Percentiles rank a stretch among this genome's conserved stretches.
Conservation (phyloP, 2,888 invertebrate genomes). For the Amphipoea lucens region DNA sequence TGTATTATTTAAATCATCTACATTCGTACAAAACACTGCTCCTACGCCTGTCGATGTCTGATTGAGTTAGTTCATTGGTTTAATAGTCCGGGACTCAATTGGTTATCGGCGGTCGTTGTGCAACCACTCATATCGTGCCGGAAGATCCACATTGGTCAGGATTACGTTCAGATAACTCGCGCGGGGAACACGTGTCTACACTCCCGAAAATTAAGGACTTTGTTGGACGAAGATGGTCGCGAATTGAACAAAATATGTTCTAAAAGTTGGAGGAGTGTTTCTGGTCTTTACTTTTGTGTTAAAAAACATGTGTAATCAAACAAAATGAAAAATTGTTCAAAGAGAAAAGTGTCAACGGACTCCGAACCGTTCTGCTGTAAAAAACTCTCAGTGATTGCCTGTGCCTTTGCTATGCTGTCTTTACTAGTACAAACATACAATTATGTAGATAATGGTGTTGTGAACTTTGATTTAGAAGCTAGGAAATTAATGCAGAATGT, state of each 20-base stretch:
- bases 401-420: slow-evolving; percentile 81
- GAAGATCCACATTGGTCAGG: slow-evolving; percentile 84
- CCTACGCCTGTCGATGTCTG: slow-evolving; percentile 80
- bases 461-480: slow-evolving; percentile 71
- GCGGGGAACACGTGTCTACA: slow-evolving; percentile 56
- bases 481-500: slow-evolving; percentile 72
- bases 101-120: slow-evolving; percentile 84
- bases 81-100: slow-evolving; percentile 84
- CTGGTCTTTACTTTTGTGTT: slow-evolving; percentile 33
- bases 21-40: slow-evolving; percentile 23
- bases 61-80: slow-evolving; percentile 79
- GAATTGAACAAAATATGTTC: slow-evolving; percentile 9
- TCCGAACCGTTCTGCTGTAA: slow-evolving; percentile 74
- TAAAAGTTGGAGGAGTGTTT: slow-evolving; percentile 9
- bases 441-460: slow-evolving; percentile 72
- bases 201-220: slow-evolving; percentile 26
- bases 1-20: slow-evolving; percentile 13
- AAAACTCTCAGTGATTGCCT: slow-evolving; percentile 82
- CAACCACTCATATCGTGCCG: slow-evolving; percentile 82
- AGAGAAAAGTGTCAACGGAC: slow-evolving; percentile 68
- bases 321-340: slow-evolving; percentile 66
- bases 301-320: slow-evolving; percentile 48
- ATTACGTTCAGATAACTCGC: slow-evolving; percentile 82
- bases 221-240: slow-evolving; percentile 9
- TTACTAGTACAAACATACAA: slow-evolving; percentile 82